Conservation (phyloP, 2,797 vertebrate species). For the Scolopax bukidnonensis region DNA sequence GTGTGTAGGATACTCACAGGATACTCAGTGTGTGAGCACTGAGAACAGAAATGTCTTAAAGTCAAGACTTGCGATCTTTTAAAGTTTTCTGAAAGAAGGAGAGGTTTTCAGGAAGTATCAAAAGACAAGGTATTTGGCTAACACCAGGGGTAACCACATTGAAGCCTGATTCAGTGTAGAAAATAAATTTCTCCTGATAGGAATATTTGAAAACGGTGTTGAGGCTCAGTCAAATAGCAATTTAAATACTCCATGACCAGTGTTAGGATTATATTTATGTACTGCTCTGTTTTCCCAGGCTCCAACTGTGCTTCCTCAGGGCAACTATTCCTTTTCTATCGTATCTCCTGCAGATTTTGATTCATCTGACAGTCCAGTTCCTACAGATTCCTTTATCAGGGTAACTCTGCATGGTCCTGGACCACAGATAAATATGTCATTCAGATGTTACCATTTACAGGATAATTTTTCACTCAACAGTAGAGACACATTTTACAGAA, state of each 20-base stretch:
- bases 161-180: neutral
- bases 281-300: neutral
- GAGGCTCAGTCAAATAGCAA: neutral
- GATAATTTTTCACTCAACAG: neutral
- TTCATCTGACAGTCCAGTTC: neutral
- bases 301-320: neutral
- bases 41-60: neutral
- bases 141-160: rapidly evolving
- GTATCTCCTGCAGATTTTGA: neutral
- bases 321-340: neutral
- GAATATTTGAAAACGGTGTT: neutral
- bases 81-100: neutral
- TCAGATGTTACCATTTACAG: neutral
- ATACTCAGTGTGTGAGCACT: neutral
- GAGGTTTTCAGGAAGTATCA: neutral
- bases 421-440: neutral
- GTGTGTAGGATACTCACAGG: neutral
- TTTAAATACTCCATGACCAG: neutral
- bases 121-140: neutral
- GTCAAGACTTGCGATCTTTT: neutral
- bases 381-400: neutral
- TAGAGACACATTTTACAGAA: neutral
- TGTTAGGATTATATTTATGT: neutral
- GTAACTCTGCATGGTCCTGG: neutral
- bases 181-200: neutral